phyloP scores from a whole-genome alignment of 2,888 invertebrate genomes.

The Catocala sponsa region DNA sequence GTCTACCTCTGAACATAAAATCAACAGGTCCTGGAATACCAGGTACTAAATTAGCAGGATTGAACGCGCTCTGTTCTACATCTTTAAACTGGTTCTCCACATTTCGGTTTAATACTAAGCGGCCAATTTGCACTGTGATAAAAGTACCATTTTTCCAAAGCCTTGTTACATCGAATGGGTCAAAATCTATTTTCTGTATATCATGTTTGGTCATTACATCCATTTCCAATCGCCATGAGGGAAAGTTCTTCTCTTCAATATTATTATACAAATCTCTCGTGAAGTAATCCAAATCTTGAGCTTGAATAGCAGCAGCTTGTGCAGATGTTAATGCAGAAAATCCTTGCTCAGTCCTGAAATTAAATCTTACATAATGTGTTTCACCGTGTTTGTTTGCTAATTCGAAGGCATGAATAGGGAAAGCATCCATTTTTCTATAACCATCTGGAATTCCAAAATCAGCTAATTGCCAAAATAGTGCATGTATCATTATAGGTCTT shows the following conservation, averaged over 20 bases:
- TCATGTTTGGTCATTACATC: slow-evolving; percentile 75
- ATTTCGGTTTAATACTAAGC: slow-evolving; percentile 80
- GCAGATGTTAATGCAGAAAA: slow-evolving; percentile 91
- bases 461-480: slow-evolving; percentile 92
- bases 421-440: slow-evolving; percentile 95
- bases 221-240: slow-evolving; percentile 77
- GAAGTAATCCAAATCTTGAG: slow-evolving; percentile 93
- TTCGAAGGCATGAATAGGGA: slow-evolving; percentile 96
- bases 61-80: slow-evolving; percentile 84
- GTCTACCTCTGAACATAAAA: slow-evolving; percentile 82
- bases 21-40: slow-evolving; percentile 86
- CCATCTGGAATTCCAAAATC: slow-evolving; percentile 97
- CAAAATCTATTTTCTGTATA: slow-evolving; percentile 67
- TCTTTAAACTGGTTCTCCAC: slow-evolving; percentile 83
- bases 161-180: slow-evolving; percentile 83
- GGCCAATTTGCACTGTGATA: slow-evolving; percentile 82
- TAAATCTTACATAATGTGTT: slow-evolving; percentile 94
- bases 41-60: slow-evolving; percentile 62
- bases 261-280: slow-evolving; percentile 94
- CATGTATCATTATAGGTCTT: slow-evolving; percentile 90
- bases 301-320: slow-evolving; percentile 89
- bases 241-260: slow-evolving; percentile 90
- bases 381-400: slow-evolving; percentile 92
- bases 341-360: slow-evolving; percentile 95
- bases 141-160: slow-evolving; percentile 77